These are phyloP conservation scores for Drosophila ezoana DNA, from an alignment of 2,888 invertebrate species.

Conservation along the genomic window DNA sequence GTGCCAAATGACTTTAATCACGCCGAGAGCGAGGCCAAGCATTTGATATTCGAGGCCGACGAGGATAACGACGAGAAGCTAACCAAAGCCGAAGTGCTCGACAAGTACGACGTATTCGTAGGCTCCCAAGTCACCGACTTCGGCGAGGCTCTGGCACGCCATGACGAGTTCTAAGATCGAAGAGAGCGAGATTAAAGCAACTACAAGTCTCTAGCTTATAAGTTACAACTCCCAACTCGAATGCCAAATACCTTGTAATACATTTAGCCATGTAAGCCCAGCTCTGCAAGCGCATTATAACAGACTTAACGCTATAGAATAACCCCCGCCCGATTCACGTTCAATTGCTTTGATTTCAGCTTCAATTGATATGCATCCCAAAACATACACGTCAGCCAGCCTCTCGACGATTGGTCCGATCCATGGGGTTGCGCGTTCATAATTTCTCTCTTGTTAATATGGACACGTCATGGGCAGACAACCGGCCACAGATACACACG, in stretches of 20 bases:
- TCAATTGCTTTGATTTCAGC: constrained; percentile 48
- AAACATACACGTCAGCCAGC: constrained; percentile 51
- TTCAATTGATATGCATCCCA: constrained; percentile 43
- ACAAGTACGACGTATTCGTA: constrained; percentile 98
- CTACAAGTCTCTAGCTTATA: constrained; percentile 7
- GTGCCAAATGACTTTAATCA: constrained; percentile 98
- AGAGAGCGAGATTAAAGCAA: constrained; percentile 8
- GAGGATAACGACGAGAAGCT: constrained; percentile 95
- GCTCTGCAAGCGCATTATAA: constrained; percentile 58
- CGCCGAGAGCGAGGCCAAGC: constrained; percentile 97
- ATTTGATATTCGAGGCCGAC: constrained; percentile 97
- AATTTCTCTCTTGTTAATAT: constrained; percentile 20
- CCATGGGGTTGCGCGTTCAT: constrained; percentile 32
- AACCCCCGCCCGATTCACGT: neutral
- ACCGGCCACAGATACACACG: constrained; percentile 22
- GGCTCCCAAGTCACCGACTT: constrained; percentile 99
- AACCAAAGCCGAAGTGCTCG: constrained; percentile 94
- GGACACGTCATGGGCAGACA: constrained; percentile 62
- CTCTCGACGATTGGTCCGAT: constrained; percentile 47
- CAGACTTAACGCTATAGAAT: constrained; percentile 21
- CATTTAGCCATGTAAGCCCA: constrained; percentile 34
- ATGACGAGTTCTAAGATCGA: constrained; percentile 95
- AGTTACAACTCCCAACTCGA: constrained; percentile 38
- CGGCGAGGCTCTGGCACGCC: constrained; percentile 96
- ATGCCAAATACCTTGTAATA: constrained; percentile 61